Conservation (phyloP, 2,797 vertebrate genomes). For the Sebastiscus albofasciatus region DNA sequence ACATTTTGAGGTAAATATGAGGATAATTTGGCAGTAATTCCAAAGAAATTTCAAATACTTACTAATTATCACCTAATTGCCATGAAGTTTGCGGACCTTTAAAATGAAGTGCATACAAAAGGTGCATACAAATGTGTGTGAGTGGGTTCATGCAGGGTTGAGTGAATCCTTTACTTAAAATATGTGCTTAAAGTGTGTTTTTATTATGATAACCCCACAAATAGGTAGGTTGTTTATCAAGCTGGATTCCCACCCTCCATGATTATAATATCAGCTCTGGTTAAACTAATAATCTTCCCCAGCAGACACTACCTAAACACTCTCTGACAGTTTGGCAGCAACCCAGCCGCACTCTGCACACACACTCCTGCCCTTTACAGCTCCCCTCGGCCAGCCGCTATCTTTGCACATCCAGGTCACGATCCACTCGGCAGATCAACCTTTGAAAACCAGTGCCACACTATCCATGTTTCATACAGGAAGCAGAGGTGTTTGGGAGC, state of each 20-base stretch:
- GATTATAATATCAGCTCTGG: slow-evolving; percentile 52
- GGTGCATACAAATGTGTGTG: background rate
- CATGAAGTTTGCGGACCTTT: no score
- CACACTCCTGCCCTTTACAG: slow-evolving; percentile 50
- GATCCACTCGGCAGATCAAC: slow-evolving; percentile 8
- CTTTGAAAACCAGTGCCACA: background rate
- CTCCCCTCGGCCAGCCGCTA: slow-evolving; percentile 24
- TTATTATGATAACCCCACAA: background rate
- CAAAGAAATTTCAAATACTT: no score
- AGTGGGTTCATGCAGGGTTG: background rate
- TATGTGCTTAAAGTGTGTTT: background rate
- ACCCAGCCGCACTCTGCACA: slow-evolving; percentile 50
- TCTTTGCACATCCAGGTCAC: slow-evolving; percentile 17
- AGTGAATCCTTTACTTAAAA: background rate
- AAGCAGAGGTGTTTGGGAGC: background rate
- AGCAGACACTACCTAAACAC: slow-evolving; percentile 50
- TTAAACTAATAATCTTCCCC: slow-evolving; percentile 52
- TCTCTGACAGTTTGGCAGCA: slow-evolving; percentile 53
- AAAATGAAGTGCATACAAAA: no score
- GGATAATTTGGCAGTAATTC: no score
- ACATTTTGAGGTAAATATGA: no score
- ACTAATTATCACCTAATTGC: no score
- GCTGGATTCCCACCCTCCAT: slow-evolving; percentile 18
- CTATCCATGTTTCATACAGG: background rate
- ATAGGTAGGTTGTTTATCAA: slow-evolving; percentile 30